Base-by-base conservation (phyloP, 2,888 invertebrate genomes). In the Pegoplata infirma region DNA sequence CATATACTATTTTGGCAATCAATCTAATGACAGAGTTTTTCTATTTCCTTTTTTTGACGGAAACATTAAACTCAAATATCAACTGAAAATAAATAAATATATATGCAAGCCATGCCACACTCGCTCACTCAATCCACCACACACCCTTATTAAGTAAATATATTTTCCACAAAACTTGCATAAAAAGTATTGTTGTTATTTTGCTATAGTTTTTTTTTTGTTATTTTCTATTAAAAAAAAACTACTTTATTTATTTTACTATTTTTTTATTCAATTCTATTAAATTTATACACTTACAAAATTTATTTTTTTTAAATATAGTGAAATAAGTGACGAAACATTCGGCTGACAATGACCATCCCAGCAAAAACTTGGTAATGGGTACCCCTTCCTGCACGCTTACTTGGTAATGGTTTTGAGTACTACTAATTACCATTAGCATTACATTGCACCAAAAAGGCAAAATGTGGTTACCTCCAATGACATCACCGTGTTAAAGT, bases 41-140 rank as follows among this genome's bases (percentile, higher is more conserved):
- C 14, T 44, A 40, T 17, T 17, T 58, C 19, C 36, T 49, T 36
- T 69, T 49, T 23, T 25, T 36, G 53, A 25, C 56, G 72, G 56
- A 72, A 72, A 72, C 72, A 61, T 71, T 72, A 72, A 64, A 64
- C 72, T 64, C 36, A 56, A 72, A 72, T 49, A 72, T 72, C 56
- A 72, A 64, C 72, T 47, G n/a, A n/a, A n/a, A n/a, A n/a, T n/a
- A n/a, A n/a, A n/a, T 55, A 46, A 56, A 72, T 32, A 47, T 21
- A 55, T 8, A 44, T 44, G 2, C 12, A 5, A 14, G n/a, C n/a
- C n/a, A 7, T 47, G 8, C 7, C 36, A 28, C n/a, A 51, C 53
- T 53, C 19, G 12, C 71, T 46, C 53, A 55, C 17, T 21, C 21
- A 23, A 4, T 17, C 14, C 49, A 8, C 12, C 7, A 7, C 49